Percentiles rank a stretch among this genome's conserved stretches.
phyloP scores from a whole-genome alignment of 2,888 invertebrate species.

The Zonitis immaculata region DNA sequence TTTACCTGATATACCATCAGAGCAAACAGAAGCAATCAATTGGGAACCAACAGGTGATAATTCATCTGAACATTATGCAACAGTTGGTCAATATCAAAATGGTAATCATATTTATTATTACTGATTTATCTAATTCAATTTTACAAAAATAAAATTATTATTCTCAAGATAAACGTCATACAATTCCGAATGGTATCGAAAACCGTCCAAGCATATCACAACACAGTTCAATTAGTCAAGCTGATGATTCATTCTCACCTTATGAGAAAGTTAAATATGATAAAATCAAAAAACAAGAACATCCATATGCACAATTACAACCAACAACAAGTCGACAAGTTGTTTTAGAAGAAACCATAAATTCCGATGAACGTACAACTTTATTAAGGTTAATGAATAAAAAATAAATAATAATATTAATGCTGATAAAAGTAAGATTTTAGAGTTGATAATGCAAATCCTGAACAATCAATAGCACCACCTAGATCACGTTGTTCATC shows the following conservation, averaged over 20 bases:
- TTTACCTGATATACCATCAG: conserved; percentile 76
- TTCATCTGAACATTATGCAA: conserved; percentile 80
- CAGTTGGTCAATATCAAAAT: conserved; percentile 54
- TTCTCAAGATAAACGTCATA: conserved; percentile 43
- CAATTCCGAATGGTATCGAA: conserved; percentile 40
- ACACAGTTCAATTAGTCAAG: conserved; percentile 57
- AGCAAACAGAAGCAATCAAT: conserved; percentile 42
- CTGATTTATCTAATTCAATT: too few species aligned
- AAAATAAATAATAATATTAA: too few species aligned
- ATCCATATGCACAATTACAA: conserved; percentile 71
- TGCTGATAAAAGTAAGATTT: too few species aligned
- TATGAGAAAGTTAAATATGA: conserved; percentile 67
- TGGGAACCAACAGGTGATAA: conserved; percentile 63
- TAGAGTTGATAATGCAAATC: conserved; percentile 31
- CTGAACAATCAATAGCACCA: conserved; percentile 51
- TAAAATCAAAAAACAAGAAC: conserved; percentile 53
- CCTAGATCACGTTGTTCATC: conserved; percentile 52
- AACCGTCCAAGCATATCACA: conserved; percentile 55
- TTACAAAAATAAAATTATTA: too few species aligned
- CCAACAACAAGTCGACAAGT: conserved; percentile 42
- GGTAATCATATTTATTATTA: not conserved
- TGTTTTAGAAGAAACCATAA: conserved; percentile 22
- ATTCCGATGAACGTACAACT: conserved; percentile 30
- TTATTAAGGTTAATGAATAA: conserved; percentile 31
- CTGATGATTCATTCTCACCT: conserved; percentile 53